Percentiles rank a stretch among this genome's conserved stretches.
These are phyloP conservation scores for Periophthalmus magnuspinnatus DNA, from an alignment of 2,797 vertebrate genomes.

Conservation along the genomic window DNA sequence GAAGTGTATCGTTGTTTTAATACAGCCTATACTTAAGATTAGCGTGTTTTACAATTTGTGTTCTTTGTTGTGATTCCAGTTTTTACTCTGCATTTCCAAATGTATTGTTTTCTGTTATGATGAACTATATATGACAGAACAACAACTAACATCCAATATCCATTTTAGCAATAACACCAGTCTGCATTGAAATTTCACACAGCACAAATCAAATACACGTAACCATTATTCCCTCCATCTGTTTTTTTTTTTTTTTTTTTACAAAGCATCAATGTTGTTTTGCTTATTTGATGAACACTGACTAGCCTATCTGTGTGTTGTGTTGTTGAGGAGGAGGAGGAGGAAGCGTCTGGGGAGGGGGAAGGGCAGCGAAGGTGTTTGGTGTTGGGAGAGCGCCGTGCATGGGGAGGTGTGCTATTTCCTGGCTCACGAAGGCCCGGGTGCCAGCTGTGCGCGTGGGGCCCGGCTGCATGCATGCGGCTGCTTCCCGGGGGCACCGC, in stretches of 20 bases:
- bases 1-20: too few relatives aligned
- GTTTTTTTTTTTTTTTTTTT: not conserved
- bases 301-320: conserved; percentile 8
- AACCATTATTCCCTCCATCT: not conserved
- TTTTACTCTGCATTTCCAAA: not conserved
- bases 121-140: not conserved
- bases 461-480: conserved; percentile 47
- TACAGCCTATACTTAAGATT: too few relatives aligned
- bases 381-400: conserved; percentile 24
- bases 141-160: not conserved
- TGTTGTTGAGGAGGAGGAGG: conserved; percentile 4
- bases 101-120: not conserved
- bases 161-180: not conserved
- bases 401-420: conserved; percentile 62
- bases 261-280: conserved; percentile 35
- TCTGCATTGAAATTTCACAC: not conserved
- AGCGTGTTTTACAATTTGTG: too few relatives aligned
- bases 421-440: conserved; percentile 67
- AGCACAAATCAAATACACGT: not conserved
- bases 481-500: conserved; percentile 76
- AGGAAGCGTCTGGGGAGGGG: conserved; percentile 35
- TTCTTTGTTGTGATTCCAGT: too few relatives aligned
- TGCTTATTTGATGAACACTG: conserved; percentile 48
- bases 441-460: conserved; percentile 69
- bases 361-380: not conserved